phyloP scores from a whole-genome alignment of 1,140 invertebrate species.

The Dysdera silvatica region DNA sequence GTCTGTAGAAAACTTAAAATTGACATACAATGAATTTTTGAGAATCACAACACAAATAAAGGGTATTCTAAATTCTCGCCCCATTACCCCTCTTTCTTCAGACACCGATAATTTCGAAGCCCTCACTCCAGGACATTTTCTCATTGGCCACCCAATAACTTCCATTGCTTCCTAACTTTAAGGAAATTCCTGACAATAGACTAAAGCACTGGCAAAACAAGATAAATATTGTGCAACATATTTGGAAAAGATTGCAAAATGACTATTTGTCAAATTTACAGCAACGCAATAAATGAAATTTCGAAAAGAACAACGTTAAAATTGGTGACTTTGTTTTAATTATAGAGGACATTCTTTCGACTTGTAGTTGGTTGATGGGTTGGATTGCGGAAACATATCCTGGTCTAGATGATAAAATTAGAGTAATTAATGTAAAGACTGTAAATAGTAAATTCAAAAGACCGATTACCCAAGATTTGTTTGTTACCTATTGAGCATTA shows the following conservation, averaged over 20 bases:
- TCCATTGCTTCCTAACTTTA: conserved; percentile 28
- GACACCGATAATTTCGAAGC: conserved; percentile 17
- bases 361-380: conserved; percentile 39
- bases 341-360: conserved; percentile 37
- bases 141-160: conserved; percentile 39
- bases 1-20: background rate
- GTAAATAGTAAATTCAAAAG: background rate
- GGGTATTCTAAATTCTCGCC: conserved; percentile 17
- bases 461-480: background rate
- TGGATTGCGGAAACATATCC: background rate
- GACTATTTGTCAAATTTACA: conserved; percentile 36
- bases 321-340: conserved; percentile 37
- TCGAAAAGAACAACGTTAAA: background rate
- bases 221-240: conserved; percentile 28
- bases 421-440: background rate
- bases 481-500: background rate
- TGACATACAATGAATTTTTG: conserved; percentile 10
- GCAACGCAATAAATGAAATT: background rate
- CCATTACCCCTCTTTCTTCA: background rate
- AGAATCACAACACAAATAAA: conserved; percentile 17
- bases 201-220: conserved; percentile 31
- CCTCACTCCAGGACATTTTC: conserved; percentile 42
- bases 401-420: background rate
- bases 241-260: conserved; percentile 40
- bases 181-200: conserved; percentile 11